These are phyloP conservation scores for Cyanocitta stelleri DNA, from an alignment of 2,113 vertebrate genomes.

Conservation along the genomic window DNA sequence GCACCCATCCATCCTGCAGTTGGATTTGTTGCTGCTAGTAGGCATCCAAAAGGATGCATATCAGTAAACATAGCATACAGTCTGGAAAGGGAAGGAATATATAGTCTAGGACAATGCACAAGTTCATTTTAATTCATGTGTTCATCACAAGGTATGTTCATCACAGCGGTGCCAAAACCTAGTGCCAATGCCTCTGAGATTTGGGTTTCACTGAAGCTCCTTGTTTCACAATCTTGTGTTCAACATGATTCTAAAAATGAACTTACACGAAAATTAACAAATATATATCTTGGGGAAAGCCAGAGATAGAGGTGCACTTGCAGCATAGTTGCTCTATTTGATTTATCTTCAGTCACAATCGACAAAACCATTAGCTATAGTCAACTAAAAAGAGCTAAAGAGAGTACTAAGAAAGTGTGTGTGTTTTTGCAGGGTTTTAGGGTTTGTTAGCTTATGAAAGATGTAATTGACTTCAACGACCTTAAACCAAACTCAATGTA, in stretches of 20 bases:
- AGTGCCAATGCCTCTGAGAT: not conserved
- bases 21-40: not conserved
- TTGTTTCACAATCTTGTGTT: not conserved
- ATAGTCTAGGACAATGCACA: not conserved
- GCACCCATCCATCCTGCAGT: not conserved
- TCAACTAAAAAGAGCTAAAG: not conserved
- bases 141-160: not conserved
- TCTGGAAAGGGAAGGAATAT: not conserved
- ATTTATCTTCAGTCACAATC: not conserved
- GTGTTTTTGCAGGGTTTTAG: not conserved
- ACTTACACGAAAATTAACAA: not conserved
- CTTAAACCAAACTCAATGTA: constrained; percentile 25
- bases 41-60: not conserved
- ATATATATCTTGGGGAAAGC: not conserved
- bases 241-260: not conserved
- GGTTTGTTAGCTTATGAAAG: not conserved
- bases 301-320: not conserved
- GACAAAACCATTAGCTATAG: not conserved
- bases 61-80: not conserved
- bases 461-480: constrained; percentile 27
- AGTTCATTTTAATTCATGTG: not conserved
- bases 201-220: not conserved
- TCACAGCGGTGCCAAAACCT: accelerated
- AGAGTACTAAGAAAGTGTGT: not conserved
- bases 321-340: not conserved